These are phyloP conservation scores for Cryptocephalus primarius DNA, from an alignment of 2,888 invertebrate genomes.

Conservation along the genomic window DNA sequence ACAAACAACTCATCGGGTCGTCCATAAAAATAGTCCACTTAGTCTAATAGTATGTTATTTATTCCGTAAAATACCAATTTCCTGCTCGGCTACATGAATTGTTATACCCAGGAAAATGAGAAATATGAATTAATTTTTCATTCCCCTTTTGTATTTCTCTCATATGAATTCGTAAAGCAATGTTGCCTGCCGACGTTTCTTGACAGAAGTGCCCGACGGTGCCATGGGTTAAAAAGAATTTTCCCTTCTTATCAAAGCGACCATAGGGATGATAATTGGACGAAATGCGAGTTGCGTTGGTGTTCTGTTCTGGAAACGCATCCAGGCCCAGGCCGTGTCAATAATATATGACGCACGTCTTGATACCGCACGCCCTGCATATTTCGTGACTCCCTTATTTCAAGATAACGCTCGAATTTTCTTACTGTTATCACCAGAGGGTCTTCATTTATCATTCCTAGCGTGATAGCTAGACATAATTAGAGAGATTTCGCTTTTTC, in stretches of 20 bases:
- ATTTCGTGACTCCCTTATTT: slow-evolving; percentile 15
- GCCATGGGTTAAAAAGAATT: too few relatives aligned
- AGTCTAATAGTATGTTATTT: slow-evolving; percentile 14
- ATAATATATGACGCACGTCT: slow-evolving; percentile 35
- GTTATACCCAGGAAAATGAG: slow-evolving; percentile 26
- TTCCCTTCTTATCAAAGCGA: too few relatives aligned
- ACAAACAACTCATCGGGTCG: neutral
- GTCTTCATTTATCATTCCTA: slow-evolving; percentile 14
- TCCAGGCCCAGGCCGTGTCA: slow-evolving; percentile 37
- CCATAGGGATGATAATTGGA: too few relatives aligned
- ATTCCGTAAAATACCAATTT: slow-evolving; percentile 18
- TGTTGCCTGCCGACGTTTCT: neutral
- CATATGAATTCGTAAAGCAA: slow-evolving; percentile 37
- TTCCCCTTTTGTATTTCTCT: slow-evolving; percentile 37
- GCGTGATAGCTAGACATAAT: slow-evolving; percentile 9
- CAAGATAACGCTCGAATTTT: slow-evolving; percentile 9
- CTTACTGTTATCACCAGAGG: slow-evolving; percentile 9
- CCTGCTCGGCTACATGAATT: slow-evolving; percentile 16
- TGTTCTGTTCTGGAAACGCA: neutral
- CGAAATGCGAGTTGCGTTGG: neutral
- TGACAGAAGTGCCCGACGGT: neutral
- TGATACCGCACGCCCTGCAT: slow-evolving; percentile 19
- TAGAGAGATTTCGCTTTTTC: slow-evolving; percentile 9
- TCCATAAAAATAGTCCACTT: slow-evolving; percentile 9
- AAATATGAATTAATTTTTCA: slow-evolving; percentile 42